phyloP scores from a whole-genome alignment of 2,888 invertebrate species.

The Corythucha ciliata region DNA sequence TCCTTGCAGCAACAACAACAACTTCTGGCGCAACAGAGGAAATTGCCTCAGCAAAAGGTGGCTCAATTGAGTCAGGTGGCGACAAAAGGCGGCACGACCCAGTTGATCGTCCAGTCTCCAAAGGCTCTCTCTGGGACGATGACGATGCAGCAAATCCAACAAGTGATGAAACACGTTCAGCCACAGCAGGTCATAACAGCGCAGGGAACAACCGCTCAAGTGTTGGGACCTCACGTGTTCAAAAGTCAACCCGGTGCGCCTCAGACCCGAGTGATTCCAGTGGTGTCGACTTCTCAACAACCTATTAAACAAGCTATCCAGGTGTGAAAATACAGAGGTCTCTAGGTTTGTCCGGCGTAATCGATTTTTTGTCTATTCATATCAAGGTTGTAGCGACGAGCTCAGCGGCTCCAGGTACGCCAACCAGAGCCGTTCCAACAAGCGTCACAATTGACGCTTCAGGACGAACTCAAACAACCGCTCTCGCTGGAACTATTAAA shows the following conservation, averaged over 20 bases:
- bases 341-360: not conserved
- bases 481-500: slow-evolving; percentile 45
- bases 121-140: slow-evolving; percentile 53
- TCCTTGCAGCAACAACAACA: slow-evolving; percentile 47
- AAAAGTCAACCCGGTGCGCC: slow-evolving; percentile 44
- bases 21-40: slow-evolving; percentile 43
- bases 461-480: slow-evolving; percentile 47
- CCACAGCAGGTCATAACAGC: slow-evolving; percentile 43
- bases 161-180: slow-evolving; percentile 57
- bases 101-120: slow-evolving; percentile 61
- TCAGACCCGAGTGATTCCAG: slow-evolving; percentile 52
- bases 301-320: slow-evolving; percentile 53
- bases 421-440: slow-evolving; percentile 30
- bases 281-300: slow-evolving; percentile 46
- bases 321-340: slow-evolving; percentile 39
- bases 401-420: slow-evolving; percentile 17
- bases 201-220: slow-evolving; percentile 41
- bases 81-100: slow-evolving; percentile 49
- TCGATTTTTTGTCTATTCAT: too few relatives aligned
- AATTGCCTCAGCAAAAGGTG: slow-evolving; percentile 51
- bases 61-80: slow-evolving; percentile 50
- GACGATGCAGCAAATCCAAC: slow-evolving; percentile 65
- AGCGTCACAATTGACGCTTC: slow-evolving; percentile 40
- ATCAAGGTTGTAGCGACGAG: slow-evolving; percentile 12
- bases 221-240: slow-evolving; percentile 49